phyloP scores from a whole-genome alignment of 2,113 vertebrate species.

The Prochilodus magdalenae region DNA sequence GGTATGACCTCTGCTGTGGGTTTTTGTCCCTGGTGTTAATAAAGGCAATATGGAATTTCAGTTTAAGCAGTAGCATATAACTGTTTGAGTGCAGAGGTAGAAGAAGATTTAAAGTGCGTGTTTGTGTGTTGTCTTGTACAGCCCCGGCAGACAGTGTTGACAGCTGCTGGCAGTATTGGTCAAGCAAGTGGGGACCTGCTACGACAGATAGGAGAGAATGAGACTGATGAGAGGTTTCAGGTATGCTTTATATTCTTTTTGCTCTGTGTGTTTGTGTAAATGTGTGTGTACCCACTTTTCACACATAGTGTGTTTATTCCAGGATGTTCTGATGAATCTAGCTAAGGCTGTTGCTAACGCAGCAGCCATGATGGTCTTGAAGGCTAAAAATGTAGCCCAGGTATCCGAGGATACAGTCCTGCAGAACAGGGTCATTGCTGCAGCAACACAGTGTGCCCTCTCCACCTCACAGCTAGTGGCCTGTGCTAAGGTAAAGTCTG shows the following conservation, averaged over 20 bases:
- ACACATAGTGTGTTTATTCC: constrained; percentile 33
- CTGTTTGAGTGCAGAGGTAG: neutral
- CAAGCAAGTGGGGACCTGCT: constrained; percentile 97
- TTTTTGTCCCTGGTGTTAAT: neutral
- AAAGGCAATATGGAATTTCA: neutral
- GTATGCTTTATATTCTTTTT: constrained; percentile 63
- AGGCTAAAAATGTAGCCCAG: constrained; percentile 98
- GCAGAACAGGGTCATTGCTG: constrained; percentile 96
- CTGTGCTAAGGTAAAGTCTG: constrained; percentile 89
- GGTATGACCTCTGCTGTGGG: too few species aligned
- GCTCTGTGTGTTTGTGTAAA: neutral
- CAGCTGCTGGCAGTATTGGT: constrained; percentile 95
- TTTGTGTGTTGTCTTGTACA: constrained; percentile 65
- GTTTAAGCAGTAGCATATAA: neutral
- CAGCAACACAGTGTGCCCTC: constrained; percentile 95
- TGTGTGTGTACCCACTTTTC: neutral
- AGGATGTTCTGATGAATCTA: constrained; percentile 97
- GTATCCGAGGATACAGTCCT: constrained; percentile 91
- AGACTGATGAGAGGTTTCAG: constrained; percentile 97
- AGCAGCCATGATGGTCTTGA: constrained; percentile 96
- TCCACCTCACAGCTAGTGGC: constrained; percentile 98
- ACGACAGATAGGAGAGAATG: constrained; percentile 95
- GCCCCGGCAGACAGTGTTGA: constrained; percentile 97
- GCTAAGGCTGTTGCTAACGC: constrained; percentile 98
- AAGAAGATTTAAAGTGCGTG: constrained; percentile 10